phyloP scores from a whole-genome alignment of 2,888 invertebrate genomes.

The Acrocera orbiculus region DNA sequence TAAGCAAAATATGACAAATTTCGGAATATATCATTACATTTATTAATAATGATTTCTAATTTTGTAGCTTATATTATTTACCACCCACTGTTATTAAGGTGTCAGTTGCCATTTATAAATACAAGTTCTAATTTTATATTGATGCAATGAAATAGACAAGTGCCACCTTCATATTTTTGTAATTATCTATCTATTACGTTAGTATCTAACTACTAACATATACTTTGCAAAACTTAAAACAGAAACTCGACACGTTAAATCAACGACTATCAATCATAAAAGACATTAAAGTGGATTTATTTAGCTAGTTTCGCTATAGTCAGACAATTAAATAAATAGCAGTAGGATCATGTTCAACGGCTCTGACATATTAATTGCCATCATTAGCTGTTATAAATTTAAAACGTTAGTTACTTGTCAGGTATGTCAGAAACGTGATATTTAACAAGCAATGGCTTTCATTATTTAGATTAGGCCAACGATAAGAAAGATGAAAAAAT shows the following conservation, averaged over 20 bases:
- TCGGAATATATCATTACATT: too few species aligned
- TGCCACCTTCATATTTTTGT: slow-evolving; percentile 4
- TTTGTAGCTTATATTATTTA: too few species aligned
- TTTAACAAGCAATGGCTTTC: neutral
- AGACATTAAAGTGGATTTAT: slow-evolving; percentile 4
- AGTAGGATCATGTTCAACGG: slow-evolving; percentile 13
- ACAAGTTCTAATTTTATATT: too few species aligned
- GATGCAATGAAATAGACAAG: too few species aligned
- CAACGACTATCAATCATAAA: slow-evolving; percentile 5
- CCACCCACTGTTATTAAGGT: too few species aligned
- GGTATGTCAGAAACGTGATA: slow-evolving; percentile 7
- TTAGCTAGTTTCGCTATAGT: slow-evolving; percentile 1
- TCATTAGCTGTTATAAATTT: slow-evolving; percentile 16
- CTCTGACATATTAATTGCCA: slow-evolving; percentile 17
- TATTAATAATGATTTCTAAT: too few species aligned
- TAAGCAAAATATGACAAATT: too few species aligned
- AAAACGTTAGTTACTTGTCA: slow-evolving; percentile 13
- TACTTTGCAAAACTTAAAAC: slow-evolving; percentile 5
- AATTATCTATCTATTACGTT: slow-evolving; percentile 6
- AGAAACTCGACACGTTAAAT: slow-evolving; percentile 7
- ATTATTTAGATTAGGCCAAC: slow-evolving; percentile 4
- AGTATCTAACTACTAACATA: slow-evolving; percentile 6
- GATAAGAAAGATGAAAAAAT: too few species aligned
- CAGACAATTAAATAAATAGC: slow-evolving; percentile 8
- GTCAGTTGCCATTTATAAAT: too few species aligned